Evolutionary conservation across 2,113 vertebrate genomes (phyloP), one percentile per base, ranked within the genome.

Genomic region (Blennius ocellaris): DNA sequence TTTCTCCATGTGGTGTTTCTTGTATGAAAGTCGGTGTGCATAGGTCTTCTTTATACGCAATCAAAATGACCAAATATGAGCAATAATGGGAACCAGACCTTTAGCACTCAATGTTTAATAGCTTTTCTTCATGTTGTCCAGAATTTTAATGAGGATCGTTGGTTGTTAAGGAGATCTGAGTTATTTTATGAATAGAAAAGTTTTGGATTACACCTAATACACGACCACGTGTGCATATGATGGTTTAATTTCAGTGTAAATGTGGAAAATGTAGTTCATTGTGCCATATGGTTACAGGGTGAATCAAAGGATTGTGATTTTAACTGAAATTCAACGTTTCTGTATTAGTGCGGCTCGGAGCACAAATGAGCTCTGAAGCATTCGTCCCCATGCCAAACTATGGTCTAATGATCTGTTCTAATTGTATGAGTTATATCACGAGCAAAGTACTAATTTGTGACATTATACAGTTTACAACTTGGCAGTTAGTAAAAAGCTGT

Each of bases 401-500:
- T 21, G 15, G 11, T 69, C 11, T 70, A 30, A 60, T 14, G 7
- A 60, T 50, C 66, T 61, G 54, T 7, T 44, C 3, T 41, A 8
- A 9, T 39, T 45, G 14, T 36, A 7, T 40, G 15, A 54, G 36
- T 11, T 49, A 45, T 17, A 36, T 68, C 9, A 39, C 11, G 40
- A 14, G 15, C 47, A 57, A 52, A 51, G 11, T 16, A 9, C 39
- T 47, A 15, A 48, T 69, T 60, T 38, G 6, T 36, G 16, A 52
- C 30, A 40, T 58, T 37, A 21, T 17, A 41, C 45, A 36, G 7
- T 66, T 73, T 53, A 38, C 66, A 68, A 38, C 66, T 59, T 57
- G 51, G 21, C n/a, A 75, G 50, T 78, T 54, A 47, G n/a, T 55
- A 69, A 58, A 76, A 55, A 44, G 50, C 60, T 53, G 40, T 50